phyloP scores from a whole-genome alignment of 35 echinoderm and acorn worm genomes.

The Ptychodera flava region DNA sequence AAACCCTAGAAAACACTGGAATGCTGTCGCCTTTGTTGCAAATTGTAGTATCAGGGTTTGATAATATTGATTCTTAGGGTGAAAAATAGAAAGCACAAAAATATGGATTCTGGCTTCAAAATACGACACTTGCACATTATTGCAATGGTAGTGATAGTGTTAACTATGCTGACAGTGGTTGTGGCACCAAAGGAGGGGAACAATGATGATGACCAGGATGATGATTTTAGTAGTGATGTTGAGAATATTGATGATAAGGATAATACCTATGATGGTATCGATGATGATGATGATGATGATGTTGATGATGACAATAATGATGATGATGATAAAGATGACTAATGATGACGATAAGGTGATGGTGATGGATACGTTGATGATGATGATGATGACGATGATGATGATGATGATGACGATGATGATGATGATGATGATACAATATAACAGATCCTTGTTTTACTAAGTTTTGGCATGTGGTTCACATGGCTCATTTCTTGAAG shows the following conservation, averaged over 20 bases:
- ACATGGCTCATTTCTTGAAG: too few species aligned
- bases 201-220: not conserved
- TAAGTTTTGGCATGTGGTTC: too few species aligned
- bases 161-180: constrained; percentile 2
- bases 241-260: constrained; percentile 7
- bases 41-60: too few species aligned
- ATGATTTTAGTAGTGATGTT: not conserved
- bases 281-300: constrained; percentile 14
- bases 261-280: not conserved
- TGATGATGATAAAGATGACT: not conserved
- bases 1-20: too few species aligned
- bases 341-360: not conserved
- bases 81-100: too few species aligned
- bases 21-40: too few species aligned
- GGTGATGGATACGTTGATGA: not conserved
- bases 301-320: constrained; percentile 7
- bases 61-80: too few species aligned
- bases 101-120: too few species aligned
- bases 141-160: not conserved
- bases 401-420: not conserved
- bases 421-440: not conserved
- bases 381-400: not conserved
- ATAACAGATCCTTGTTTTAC: not conserved
- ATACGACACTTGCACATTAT: not conserved
- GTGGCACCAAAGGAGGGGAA: not conserved